phyloP scores from a whole-genome alignment of 2,797 vertebrate genomes.

The Masticophis lateralis region DNA sequence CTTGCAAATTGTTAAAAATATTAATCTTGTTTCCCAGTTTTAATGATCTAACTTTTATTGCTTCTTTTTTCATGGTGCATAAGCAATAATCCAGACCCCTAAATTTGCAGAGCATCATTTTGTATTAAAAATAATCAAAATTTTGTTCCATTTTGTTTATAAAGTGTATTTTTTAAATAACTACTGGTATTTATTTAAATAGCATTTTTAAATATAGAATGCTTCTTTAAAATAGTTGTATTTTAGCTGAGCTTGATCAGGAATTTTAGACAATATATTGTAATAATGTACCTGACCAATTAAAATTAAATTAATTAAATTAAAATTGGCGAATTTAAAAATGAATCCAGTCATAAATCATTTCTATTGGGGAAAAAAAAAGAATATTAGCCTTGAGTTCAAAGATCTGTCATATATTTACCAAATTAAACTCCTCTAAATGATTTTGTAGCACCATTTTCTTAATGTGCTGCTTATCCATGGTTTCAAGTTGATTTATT shows the following conservation, averaged over 20 bases:
- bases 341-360: background rate
- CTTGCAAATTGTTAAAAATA: background rate
- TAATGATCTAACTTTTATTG: background rate
- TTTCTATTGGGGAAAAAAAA: background rate
- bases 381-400: background rate
- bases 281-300: background rate
- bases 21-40: background rate
- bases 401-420: background rate
- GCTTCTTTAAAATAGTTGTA: background rate
- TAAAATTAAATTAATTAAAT: background rate
- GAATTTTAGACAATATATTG: background rate
- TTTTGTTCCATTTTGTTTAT: background rate
- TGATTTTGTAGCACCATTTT: background rate
- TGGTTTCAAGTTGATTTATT: background rate
- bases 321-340: background rate
- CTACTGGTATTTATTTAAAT: background rate
- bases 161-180: background rate
- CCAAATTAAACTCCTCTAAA: background rate
- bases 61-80: background rate
- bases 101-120: background rate
- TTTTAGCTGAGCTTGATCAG: background rate
- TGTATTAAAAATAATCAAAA: background rate
- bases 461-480: background rate
- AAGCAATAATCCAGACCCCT: background rate
- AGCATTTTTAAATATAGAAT: background rate